Evolutionary conservation across 2,797 vertebrate species (phyloP).

Genomic region (Pseudotriccus pelzelni): DNA sequence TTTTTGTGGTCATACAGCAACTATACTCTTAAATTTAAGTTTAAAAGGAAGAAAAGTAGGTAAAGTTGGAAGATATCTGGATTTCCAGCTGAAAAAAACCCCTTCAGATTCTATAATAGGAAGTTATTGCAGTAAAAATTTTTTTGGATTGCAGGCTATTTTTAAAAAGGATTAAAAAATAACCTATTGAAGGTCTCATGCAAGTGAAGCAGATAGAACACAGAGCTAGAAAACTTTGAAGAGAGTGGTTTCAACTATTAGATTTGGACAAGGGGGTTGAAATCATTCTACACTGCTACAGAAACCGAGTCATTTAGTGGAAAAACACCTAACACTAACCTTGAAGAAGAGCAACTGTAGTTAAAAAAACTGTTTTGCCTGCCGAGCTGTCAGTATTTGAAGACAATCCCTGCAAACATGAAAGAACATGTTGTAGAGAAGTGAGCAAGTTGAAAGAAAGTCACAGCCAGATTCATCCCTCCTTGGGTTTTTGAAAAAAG

Average conservation of each 20-base stretch:
- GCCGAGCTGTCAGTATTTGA: not conserved
- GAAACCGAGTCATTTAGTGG: rapidly evolving
- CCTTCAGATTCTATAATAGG: not conserved
- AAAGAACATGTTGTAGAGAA: not conserved
- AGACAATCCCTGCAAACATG: not conserved
- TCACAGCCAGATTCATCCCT: not conserved
- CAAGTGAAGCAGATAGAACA: not conserved
- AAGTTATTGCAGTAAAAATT: not conserved
- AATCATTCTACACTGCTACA: not conserved
- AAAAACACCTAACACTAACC: not conserved
- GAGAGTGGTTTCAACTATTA: not conserved
- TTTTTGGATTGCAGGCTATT: not conserved
- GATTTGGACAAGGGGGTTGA: not conserved
- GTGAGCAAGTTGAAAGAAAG: not conserved
- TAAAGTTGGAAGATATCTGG: not conserved
- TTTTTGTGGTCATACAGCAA: not conserved
- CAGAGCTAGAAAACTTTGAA: not conserved
- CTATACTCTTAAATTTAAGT: not conserved
- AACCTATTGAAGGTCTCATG: not conserved
- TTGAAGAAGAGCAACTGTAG: not conserved
- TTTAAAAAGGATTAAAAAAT: not conserved
- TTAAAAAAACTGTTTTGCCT: not conserved
- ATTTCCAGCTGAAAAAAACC: not conserved
- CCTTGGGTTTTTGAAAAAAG: not conserved
- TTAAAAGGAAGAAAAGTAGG: not conserved